Base-by-base conservation (phyloP, 2,888 invertebrate genomes). In the Lepidocyrtoides sp. region DNA sequence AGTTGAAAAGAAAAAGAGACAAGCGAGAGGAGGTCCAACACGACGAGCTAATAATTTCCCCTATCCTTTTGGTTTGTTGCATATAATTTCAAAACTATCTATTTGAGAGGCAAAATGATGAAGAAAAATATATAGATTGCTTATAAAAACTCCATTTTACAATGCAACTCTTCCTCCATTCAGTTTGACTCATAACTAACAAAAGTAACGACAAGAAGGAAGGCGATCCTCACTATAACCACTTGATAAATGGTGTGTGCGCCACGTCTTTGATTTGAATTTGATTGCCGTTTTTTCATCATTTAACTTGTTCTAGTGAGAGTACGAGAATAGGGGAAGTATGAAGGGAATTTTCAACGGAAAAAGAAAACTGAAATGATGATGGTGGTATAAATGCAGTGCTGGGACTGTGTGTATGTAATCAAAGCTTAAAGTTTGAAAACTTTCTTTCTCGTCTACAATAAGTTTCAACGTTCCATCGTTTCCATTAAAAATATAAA, bases 261-360 rank as follows among this genome's bases (percentile, higher is more conserved):
- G 83, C 75, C 72, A 81, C 91, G 92, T 92, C 93, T 94, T 93
- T 94, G 94, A 94, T 94, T 94, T 93, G 94, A 94, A 93, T 94
- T 94, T 94, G 94, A 94, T 94, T 94, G 93, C 93, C 93, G 91
- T 93, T 93, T 94, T 93, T 93, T 93, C 93, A 93, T 93, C 93
- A 94, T 93, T 94, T 93, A 75, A 48, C 75, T 66, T 32, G 93
- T 92, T 92, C 91, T 92, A 93, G 75, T n/a, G 69, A 85, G 17
- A 72, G 69, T 69, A 36, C 41, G 2, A 17, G 17, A 44, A 69
- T 17, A 41, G 75, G 48, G n/a, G 32, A 5, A 32, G n/a, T 26
- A 60, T 23, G 60, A 4, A 8, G 12, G 48, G 14, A 7, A 12
- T 48, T 1, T 48, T 7, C 26, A 54, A 75, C 48, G 8, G 69